Conservation (phyloP, 2,797 vertebrate genomes). For the Sphaeramia orbicularis region DNA sequence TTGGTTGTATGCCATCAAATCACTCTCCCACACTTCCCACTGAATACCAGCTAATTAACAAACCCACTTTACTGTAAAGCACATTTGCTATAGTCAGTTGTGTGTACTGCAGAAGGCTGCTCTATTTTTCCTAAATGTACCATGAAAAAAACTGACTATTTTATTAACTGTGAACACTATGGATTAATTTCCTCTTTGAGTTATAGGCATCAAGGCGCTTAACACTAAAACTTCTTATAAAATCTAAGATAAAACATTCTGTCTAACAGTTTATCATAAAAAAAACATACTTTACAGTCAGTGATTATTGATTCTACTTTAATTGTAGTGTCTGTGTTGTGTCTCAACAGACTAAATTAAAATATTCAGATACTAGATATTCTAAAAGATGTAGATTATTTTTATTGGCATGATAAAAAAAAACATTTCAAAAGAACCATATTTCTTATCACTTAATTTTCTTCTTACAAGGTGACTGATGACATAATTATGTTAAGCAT, state of each 20-base stretch:
- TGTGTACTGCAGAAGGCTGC: conserved; percentile 5
- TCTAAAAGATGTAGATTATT: too few relatives aligned
- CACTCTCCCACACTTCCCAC: conserved; percentile 13
- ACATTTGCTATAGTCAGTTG: neutral
- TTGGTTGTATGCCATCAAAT: conserved; percentile 24
- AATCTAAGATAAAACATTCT: too few relatives aligned
- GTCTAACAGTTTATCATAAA: too few relatives aligned
- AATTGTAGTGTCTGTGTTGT: too few relatives aligned
- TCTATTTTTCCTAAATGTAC: neutral
- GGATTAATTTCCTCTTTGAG: too few relatives aligned
- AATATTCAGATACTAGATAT: too few relatives aligned
- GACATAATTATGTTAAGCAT: neutral
- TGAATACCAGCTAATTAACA: conserved; percentile 15
- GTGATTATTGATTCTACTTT: too few relatives aligned
- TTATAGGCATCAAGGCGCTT: too few relatives aligned
- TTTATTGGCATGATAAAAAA: too few relatives aligned
- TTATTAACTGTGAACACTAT: conserved; percentile 11
- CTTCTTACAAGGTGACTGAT: neutral
- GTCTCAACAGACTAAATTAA: too few relatives aligned
- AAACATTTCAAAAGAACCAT: neutral
- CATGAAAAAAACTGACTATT: conserved; percentile 13
- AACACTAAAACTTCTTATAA: too few relatives aligned
- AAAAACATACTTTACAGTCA: too few relatives aligned
- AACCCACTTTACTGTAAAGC: conserved; percentile 9
- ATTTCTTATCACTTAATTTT: neutral